Evolutionary conservation across 2,797 vertebrate genomes (phyloP).

Genomic region (Xenopus petersii): DNA sequence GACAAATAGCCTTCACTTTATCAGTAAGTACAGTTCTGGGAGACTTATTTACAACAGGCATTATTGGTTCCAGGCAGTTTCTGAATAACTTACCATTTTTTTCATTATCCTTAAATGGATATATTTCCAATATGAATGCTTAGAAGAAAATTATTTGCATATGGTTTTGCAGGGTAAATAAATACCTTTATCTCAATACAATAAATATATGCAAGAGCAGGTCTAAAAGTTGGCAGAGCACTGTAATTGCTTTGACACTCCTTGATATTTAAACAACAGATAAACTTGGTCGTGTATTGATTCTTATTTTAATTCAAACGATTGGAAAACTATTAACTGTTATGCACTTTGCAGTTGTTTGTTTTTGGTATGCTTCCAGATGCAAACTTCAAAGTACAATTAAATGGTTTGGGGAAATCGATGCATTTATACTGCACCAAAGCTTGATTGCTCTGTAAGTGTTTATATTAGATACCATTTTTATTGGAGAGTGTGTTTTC

Average conservation of each 20-base stretch:
- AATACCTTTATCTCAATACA: not conserved
- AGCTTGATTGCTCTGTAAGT: slow-evolving; percentile 24
- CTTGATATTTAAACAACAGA: slow-evolving; percentile 17
- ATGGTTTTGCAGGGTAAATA: not conserved
- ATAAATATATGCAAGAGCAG: not conserved
- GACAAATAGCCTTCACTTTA: too few relatives aligned
- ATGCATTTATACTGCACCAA: slow-evolving; percentile 42
- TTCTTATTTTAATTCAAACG: slow-evolving; percentile 43
- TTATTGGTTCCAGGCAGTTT: too few relatives aligned
- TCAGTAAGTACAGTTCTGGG: too few relatives aligned
- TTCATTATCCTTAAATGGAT: slow-evolving; percentile 49
- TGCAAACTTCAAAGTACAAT: slow-evolving; percentile 21
- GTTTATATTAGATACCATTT: too few relatives aligned
- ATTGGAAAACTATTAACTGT: slow-evolving; percentile 45
- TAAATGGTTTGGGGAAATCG: slow-evolving; percentile 47
- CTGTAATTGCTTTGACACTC: slow-evolving; percentile 48
- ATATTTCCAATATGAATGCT: slow-evolving; percentile 32
- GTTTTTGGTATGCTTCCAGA: slow-evolving; percentile 41
- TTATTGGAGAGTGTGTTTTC: too few relatives aligned
- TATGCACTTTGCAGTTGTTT: slow-evolving; percentile 52
- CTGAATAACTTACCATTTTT: too few relatives aligned
- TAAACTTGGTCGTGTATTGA: slow-evolving; percentile 37
- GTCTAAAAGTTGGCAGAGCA: slow-evolving; percentile 21
- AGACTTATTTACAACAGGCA: too few relatives aligned
- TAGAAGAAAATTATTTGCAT: slow-evolving; percentile 46